phyloP scores from a whole-genome alignment of 2,888 invertebrate genomes.

The Trimorus sp. region DNA sequence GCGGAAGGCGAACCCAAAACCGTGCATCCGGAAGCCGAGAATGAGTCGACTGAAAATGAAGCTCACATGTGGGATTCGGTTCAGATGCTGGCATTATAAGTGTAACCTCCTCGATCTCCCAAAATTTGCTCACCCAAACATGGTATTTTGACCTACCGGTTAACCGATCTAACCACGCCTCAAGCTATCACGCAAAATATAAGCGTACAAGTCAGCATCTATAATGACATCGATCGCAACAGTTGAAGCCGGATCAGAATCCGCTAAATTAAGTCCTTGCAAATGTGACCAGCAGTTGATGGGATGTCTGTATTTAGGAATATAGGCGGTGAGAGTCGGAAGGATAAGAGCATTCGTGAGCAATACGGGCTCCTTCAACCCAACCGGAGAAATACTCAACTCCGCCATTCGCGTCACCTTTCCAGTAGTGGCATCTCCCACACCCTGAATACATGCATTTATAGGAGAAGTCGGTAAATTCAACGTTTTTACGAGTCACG shows the following conservation, averaged over 20 bases:
- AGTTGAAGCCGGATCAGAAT: neutral
- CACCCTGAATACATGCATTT: neutral
- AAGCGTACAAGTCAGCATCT: constrained; percentile 25
- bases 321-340: neutral
- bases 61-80: too few relatives aligned
- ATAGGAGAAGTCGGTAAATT: too few relatives aligned
- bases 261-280: neutral
- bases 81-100: too few relatives aligned
- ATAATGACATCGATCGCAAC: constrained; percentile 14
- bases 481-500: too few relatives aligned
- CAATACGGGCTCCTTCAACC: neutral
- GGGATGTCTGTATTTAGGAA: neutral
- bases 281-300: constrained; percentile 8
- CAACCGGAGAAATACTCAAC: neutral
- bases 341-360: constrained; percentile 4
- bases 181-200: constrained; percentile 19
- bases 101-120: too few relatives aligned
- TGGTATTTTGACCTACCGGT: constrained; percentile 29
- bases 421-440: constrained; percentile 17
- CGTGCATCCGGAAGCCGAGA: too few relatives aligned
- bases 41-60: too few relatives aligned
- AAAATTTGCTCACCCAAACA: constrained; percentile 31
- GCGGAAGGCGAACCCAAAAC: neutral
- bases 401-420: neutral
- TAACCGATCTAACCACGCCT: neutral